Conservation (phyloP, 1,140 invertebrate genomes). For the Drosophila oshimai region DNA sequence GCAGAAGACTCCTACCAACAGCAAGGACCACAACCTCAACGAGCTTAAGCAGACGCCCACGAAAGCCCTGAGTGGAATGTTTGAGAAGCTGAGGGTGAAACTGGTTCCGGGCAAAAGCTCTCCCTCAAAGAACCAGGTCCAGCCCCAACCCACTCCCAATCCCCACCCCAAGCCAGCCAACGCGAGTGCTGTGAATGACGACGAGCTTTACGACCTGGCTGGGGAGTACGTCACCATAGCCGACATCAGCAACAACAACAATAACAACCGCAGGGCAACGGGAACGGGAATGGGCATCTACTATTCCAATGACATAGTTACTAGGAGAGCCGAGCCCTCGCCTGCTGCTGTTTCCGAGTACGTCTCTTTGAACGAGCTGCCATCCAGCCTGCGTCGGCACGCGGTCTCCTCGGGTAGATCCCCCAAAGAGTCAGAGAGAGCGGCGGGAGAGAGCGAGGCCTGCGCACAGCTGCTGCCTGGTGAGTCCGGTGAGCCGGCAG, state of each 20-base stretch:
- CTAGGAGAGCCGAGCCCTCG: conserved; percentile 83
- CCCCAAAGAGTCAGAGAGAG: conserved; percentile 1
- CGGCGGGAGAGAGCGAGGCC: conserved; percentile 35
- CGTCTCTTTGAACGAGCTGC: conserved; percentile 91
- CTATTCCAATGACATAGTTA: conserved; percentile 85
- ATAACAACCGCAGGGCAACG: conserved; percentile 55
- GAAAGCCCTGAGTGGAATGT: conserved; percentile 85
- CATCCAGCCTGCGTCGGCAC: conserved; percentile 84
- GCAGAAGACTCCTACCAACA: conserved; percentile 63
- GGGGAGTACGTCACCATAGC: conserved; percentile 93
- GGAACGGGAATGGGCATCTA: conserved; percentile 82
- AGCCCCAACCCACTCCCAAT: not conserved
- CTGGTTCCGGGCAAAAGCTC: conserved; percentile 84
- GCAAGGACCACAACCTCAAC: conserved; percentile 78
- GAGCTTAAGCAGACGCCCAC: conserved; percentile 71
- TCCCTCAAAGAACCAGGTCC: conserved; percentile 81
- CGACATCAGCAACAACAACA: conserved; percentile 90
- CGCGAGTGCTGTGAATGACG: conserved; percentile 67
- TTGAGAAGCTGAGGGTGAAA: conserved; percentile 86
- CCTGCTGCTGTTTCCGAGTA: conserved; percentile 86
- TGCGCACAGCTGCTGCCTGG: conserved; percentile 51
- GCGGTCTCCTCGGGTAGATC: conserved; percentile 70
- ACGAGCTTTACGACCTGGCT: conserved; percentile 84
- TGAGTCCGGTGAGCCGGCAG: not conserved
- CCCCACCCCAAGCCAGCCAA: conserved; percentile 41